Evolutionary conservation across 2,797 vertebrate genomes (phyloP).

Genomic region (Myiotriccus ornatus): DNA sequence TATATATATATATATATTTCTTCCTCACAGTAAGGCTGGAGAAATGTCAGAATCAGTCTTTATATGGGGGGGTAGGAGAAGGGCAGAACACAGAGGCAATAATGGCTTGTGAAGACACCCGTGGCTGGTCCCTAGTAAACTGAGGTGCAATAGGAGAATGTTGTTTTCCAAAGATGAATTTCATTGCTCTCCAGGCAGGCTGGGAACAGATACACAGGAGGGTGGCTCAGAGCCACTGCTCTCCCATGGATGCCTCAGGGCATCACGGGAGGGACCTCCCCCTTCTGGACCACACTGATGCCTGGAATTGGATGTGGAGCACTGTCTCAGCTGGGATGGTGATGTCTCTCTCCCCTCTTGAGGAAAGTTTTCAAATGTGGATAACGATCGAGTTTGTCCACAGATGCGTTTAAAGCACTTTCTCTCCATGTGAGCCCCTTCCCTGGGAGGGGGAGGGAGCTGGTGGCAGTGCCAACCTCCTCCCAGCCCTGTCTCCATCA

Average conservation of each 20-base stretch:
- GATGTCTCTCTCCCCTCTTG: not conserved
- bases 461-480: not conserved
- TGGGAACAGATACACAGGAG: not conserved
- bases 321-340: accelerated
- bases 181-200: not conserved
- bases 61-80: not conserved
- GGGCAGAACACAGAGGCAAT: not conserved
- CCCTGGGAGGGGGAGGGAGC: not conserved
- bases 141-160: not conserved
- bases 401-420: not conserved
- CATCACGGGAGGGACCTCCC: not conserved
- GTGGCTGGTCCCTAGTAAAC: accelerated
- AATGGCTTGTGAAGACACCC: not conserved
- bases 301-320: not conserved
- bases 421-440: not conserved
- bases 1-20: not conserved
- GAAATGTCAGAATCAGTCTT: not conserved
- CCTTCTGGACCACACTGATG: accelerated
- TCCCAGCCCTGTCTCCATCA: not conserved
- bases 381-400: accelerated
- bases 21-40: not conserved
- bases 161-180: not conserved
- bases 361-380: not conserved
- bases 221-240: not conserved
- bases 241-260: not conserved